A percentile compares a stretch with the other conserved stretches of the same genome.
These are phyloP conservation scores for Drosophila austrosaltans DNA, from an alignment of 2,888 invertebrate genomes.

Conservation along the genomic window DNA sequence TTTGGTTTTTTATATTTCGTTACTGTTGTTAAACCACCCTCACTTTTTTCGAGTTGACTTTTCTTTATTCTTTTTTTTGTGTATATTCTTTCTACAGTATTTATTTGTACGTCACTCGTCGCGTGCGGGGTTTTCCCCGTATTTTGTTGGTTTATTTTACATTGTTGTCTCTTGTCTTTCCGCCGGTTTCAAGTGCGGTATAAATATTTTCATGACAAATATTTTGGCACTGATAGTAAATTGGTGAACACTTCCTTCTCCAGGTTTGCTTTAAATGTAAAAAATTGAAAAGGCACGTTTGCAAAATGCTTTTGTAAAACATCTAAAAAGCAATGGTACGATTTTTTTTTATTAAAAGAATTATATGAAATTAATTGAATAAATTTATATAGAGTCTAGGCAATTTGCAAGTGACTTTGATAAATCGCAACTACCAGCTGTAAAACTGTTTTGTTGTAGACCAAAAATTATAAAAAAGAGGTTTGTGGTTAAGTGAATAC, in stretches of 20 bases:
- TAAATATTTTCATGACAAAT: conserved; percentile 56
- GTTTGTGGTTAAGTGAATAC: too few relatives aligned
- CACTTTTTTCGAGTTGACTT: conserved; percentile 44
- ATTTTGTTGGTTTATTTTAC: conserved; percentile 17
- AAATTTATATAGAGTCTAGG: background rate
- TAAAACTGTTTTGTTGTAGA: background rate
- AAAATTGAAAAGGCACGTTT: background rate
- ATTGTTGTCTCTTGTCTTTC: conserved; percentile 30
- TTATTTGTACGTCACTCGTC: conserved; percentile 54
- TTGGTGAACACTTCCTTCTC: conserved; percentile 20
- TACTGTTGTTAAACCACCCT: conserved; percentile 13
- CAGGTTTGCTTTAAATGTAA: background rate
- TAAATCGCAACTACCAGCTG: background rate
- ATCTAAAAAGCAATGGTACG: too few relatives aligned
- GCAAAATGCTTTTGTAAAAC: background rate
- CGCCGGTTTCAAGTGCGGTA: conserved; percentile 38
- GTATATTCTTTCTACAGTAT: conserved; percentile 50
- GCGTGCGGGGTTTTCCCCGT: conserved; percentile 41
- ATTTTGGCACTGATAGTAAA: conserved; percentile 42
- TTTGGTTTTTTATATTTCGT: background rate
- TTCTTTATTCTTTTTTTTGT: conserved; percentile 26
- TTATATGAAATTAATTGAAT: too few relatives aligned
- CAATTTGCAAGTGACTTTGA: background rate
- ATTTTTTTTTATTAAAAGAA: too few relatives aligned
- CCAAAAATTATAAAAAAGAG: too few relatives aligned